Conservation (phyloP, 2,888 invertebrate genomes). For the Agrotis segetum region DNA sequence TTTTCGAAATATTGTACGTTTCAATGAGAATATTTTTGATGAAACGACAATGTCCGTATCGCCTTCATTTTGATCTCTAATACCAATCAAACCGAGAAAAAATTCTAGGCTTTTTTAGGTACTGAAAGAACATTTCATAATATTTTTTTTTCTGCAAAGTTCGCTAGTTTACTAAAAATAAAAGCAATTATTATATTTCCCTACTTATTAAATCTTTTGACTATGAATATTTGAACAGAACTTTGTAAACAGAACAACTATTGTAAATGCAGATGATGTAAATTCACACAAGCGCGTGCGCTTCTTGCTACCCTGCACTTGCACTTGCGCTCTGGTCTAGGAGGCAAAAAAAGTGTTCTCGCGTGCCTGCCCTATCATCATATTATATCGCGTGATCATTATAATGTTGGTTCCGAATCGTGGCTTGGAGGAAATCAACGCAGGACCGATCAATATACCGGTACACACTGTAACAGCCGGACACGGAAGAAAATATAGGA, state of each 20-base stretch:
- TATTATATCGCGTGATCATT: constrained; percentile 51
- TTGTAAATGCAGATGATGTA: constrained; percentile 1
- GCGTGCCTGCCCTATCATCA: constrained; percentile 53
- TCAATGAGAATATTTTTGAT: constrained; percentile 45
- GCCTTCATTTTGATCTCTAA: constrained; percentile 32
- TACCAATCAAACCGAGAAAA: constrained; percentile 5
- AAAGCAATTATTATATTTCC: constrained; percentile 3
- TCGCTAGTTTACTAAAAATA: not conserved
- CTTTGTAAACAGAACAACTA: not conserved
- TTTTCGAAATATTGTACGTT: constrained; percentile 54
- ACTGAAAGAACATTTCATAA: constrained; percentile 16
- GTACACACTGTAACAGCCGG: constrained; percentile 47
- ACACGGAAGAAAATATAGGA: constrained; percentile 58
- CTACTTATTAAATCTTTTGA: not conserved
- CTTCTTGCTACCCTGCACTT: constrained; percentile 27
- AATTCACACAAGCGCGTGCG: constrained; percentile 13
- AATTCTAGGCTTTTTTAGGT: not conserved
- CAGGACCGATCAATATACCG: constrained; percentile 35
- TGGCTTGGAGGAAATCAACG: constrained; percentile 45
- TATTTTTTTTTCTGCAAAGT: not conserved
- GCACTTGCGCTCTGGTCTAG: constrained; percentile 47
- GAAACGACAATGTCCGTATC: constrained; percentile 16
- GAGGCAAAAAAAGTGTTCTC: constrained; percentile 43
- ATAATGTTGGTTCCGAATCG: constrained; percentile 48
- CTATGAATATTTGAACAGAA: not conserved